Evolutionary conservation across 2,888 invertebrate species (phyloP), one percentile per base, ranked within the genome.

Genomic region (Clunio marinus): DNA sequence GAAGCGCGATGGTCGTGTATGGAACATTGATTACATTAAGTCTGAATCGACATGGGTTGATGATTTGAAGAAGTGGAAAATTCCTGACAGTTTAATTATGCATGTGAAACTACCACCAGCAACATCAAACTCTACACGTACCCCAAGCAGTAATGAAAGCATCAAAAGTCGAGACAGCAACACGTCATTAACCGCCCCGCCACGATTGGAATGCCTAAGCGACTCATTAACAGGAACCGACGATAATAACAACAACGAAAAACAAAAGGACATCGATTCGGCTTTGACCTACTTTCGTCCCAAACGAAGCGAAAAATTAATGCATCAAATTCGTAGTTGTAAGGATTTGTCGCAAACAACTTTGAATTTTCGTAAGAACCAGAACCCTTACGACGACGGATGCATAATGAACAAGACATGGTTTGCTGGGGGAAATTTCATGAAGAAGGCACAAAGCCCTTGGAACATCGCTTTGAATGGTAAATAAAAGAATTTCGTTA

Each of bases 251-350:
- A 70, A 51, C 41, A 55, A 59, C 27, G 73, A 73, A 10, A 73
- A 73, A 4, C 20, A 70, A 24, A 69, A 72, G 24, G 71, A 71
- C 69, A 83, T 86, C 70, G 84, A 88, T 71, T 82, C 88, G 69
- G 84, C 88, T 0, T 85, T 84, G 59, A 87, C 83, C 72, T 91
- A 91, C 76, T 90, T 91, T 77, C 86, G 87, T 73, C 85, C 87
- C 13, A 82, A 83, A 75, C 77, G 88, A 72, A 84, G 84, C 20
- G 70, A 81, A 62, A 83, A 86, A 73, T 77, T 88, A 32, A 77
- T 87, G 2, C 83, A 81, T 71, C 82, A 84, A 72, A 78, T 77
- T 66, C 80, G 81, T 15, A 17, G 55, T 22, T 66, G 66, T 51
- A 66, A 66, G 24, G 66, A 66, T 55, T 55, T 66, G 20, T 28